phyloP scores from a whole-genome alignment of 2,113 vertebrate genomes.

The Sisor rabdophorus region DNA sequence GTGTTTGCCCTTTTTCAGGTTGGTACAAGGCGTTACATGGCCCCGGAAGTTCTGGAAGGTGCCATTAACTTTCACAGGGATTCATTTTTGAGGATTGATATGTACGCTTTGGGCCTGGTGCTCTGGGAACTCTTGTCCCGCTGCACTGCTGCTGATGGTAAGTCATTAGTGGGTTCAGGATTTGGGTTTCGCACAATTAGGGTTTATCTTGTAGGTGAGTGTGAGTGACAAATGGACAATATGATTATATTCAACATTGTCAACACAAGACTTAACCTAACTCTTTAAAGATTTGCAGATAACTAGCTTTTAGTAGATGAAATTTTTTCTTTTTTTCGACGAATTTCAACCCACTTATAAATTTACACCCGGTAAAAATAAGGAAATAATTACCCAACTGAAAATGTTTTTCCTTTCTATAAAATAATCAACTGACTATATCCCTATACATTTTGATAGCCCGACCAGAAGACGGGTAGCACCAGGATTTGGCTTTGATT shows the following conservation, averaged over 20 bases:
- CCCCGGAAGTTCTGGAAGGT: constrained; percentile 95
- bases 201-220: background rate
- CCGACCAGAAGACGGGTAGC: too few species aligned
- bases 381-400: too few species aligned
- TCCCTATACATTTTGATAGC: too few species aligned
- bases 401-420: too few species aligned
- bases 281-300: background rate
- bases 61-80: constrained; percentile 98
- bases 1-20: constrained; percentile 69
- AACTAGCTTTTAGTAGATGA: background rate
- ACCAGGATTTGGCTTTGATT: background rate
- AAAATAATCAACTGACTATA: too few species aligned
- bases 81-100: constrained; percentile 95
- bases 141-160: constrained; percentile 86
- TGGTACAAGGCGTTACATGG: constrained; percentile 96
- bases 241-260: background rate
- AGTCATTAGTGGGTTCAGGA: constrained; percentile 50
- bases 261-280: background rate
- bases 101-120: constrained; percentile 95
- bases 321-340: too few species aligned
- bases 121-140: constrained; percentile 94
- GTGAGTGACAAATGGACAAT: background rate
- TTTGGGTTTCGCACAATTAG: background rate
- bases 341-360: too few species aligned
- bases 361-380: too few species aligned